A percentile compares a stretch with the other conserved stretches of the same genome.
These are phyloP conservation scores for Neomicropteryx cornuta DNA, from an alignment of 1,140 invertebrate species.

Conservation along the genomic window DNA sequence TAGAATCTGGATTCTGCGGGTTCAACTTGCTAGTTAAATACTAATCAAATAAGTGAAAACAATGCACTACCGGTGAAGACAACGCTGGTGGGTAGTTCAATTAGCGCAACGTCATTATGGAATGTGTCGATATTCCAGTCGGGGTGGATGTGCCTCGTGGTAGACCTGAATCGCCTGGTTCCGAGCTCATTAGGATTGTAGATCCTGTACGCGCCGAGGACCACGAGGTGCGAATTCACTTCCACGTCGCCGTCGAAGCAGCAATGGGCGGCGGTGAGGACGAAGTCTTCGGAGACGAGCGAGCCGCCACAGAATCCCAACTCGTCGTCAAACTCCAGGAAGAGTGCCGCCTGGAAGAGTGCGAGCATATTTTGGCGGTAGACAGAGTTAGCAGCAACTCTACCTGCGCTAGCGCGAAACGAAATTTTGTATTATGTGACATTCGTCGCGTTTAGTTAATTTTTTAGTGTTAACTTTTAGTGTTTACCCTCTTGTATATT, in stretches of 20 bases:
- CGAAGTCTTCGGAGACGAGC: slow-evolving; percentile 40
- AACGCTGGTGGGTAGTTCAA: slow-evolving; percentile 35
- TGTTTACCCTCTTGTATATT: no score
- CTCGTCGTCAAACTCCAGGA: slow-evolving; percentile 14
- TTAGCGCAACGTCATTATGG: slow-evolving; percentile 44
- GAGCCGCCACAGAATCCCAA: slow-evolving; percentile 48
- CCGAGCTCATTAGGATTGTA: slow-evolving; percentile 29
- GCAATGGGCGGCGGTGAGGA: slow-evolving; percentile 50
- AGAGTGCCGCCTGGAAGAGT: slow-evolving; percentile 11
- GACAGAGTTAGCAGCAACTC: no score
- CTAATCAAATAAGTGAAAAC: background rate
- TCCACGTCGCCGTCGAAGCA: slow-evolving; percentile 17
- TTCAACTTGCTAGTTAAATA: no score
- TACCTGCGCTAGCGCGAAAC: no score
- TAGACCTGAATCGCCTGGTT: slow-evolving; percentile 25
- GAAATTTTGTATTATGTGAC: no score
- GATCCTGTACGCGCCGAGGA: slow-evolving; percentile 39
- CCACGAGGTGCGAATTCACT: slow-evolving; percentile 19
- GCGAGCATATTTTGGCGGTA: no score
- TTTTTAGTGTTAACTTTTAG: no score
- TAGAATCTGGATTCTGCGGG: no score
- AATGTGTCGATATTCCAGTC: slow-evolving; percentile 29
- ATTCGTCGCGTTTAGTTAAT: no score
- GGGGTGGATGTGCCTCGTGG: slow-evolving; percentile 33
- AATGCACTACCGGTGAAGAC: slow-evolving; percentile 34